phyloP scores from a whole-genome alignment of 92 coral and sea anemone genomes.

The Epizoanthus ramosus region DNA sequence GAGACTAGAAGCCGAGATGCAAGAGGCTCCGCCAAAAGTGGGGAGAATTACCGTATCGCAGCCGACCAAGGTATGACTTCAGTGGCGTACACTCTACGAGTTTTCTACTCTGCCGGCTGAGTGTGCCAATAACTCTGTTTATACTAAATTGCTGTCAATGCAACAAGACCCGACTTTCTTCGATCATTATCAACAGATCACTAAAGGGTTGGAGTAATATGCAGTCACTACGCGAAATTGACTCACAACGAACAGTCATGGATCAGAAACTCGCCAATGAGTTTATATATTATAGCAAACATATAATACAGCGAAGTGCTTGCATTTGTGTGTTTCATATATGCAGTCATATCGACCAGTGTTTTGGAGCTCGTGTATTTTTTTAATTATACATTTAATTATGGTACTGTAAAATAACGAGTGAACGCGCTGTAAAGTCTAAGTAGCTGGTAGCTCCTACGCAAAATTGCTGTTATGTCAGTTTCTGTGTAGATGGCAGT shows the following conservation, averaged over 20 bases:
- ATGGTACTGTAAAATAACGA: background rate
- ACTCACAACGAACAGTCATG: background rate
- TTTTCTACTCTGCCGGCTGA: background rate
- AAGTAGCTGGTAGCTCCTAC: too few relatives aligned
- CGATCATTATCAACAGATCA: conserved; percentile 3
- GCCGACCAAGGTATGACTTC: conserved; percentile 48
- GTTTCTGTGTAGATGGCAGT: too few relatives aligned
- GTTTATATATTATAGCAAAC: too few relatives aligned
- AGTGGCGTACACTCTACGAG: conserved; percentile 12
- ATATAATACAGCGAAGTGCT: background rate
- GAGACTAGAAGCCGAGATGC: background rate
- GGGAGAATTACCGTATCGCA: conserved; percentile 34
- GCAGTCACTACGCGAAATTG: background rate
- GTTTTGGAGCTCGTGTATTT: background rate
- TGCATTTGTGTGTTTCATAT: background rate
- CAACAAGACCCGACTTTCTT: background rate
- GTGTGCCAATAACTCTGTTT: conserved; percentile 5
- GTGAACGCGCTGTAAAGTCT: background rate
- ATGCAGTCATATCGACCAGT: background rate
- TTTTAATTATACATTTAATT: background rate
- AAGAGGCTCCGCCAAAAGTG: conserved; percentile 32
- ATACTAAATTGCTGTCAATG: conserved; percentile 20
- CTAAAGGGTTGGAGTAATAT: background rate
- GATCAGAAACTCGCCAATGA: background rate
- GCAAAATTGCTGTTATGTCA: too few relatives aligned